Evolutionary conservation across 2,113 vertebrate species (phyloP).

Genomic region (Scophthalmus maximus): DNA sequence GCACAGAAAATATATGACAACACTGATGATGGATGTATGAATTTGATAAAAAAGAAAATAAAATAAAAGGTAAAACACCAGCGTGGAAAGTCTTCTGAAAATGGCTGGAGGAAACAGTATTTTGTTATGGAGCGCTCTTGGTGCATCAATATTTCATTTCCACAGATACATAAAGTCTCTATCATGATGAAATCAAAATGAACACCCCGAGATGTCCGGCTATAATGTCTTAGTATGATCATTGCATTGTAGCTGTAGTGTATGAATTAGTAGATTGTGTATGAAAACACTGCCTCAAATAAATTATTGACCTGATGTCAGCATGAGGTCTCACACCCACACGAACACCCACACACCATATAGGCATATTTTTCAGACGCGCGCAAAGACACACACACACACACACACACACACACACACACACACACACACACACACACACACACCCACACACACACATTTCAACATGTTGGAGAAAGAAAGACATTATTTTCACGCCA

Average conservation of each 20-base stretch:
- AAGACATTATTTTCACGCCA: no score
- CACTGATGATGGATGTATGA: no score
- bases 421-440: constrained; percentile 22
- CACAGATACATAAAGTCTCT: no score
- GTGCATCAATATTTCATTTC: background rate
- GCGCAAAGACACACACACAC: constrained; percentile 7
- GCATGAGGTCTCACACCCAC: constrained; percentile 10
- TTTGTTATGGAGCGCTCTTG: background rate
- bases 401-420: constrained; percentile 19
- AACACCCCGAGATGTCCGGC: background rate
- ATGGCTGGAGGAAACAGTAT: background rate
- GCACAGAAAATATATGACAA: no score
- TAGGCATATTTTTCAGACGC: no score
- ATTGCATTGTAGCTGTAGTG: background rate
- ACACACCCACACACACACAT: background rate
- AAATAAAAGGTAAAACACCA: background rate
- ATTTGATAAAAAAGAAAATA: no score
- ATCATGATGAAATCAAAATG: background rate
- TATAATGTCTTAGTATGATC: background rate
- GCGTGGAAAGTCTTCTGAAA: background rate
- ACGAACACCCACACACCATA: constrained; percentile 26
- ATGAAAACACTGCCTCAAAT: background rate
- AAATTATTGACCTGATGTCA: constrained; percentile 29
- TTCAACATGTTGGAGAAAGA: no score
- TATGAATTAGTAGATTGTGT: background rate